phyloP scores from a whole-genome alignment of 2,113 vertebrate genomes.

The Paradoxurus hermaphroditus region DNA sequence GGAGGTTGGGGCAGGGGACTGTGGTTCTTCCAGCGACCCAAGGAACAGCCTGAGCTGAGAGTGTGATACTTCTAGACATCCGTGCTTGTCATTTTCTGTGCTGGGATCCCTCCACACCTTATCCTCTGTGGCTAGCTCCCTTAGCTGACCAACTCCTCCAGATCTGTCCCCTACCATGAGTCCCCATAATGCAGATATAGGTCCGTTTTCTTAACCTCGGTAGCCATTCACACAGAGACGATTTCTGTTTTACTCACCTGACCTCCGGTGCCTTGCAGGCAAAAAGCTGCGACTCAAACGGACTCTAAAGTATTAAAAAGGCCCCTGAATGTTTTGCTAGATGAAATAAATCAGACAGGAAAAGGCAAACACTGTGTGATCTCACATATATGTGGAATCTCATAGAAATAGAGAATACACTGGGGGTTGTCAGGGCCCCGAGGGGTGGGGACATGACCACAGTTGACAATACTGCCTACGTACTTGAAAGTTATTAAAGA shows the following conservation, averaged over 20 bases:
- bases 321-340: neutral
- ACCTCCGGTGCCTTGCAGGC: neutral
- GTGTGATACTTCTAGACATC: neutral
- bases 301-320: neutral
- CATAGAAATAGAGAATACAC: neutral
- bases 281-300: neutral
- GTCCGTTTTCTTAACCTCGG: neutral
- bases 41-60: neutral
- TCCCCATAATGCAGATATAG: accelerated
- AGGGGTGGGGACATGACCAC: neutral
- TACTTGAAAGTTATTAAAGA: neutral
- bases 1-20: neutral
- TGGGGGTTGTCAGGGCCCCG: neutral
- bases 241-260: neutral
- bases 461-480: neutral
- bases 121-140: neutral
- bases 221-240: neutral
- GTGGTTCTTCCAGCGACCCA: neutral
- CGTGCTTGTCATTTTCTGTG: neutral
- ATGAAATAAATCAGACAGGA: neutral
- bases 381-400: neutral
- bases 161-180: accelerated
- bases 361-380: neutral
- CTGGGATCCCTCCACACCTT: neutral
- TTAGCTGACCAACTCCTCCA: neutral